Base-by-base conservation (phyloP, 1,140 invertebrate genomes). In the Drosophila equinoxialis region DNA sequence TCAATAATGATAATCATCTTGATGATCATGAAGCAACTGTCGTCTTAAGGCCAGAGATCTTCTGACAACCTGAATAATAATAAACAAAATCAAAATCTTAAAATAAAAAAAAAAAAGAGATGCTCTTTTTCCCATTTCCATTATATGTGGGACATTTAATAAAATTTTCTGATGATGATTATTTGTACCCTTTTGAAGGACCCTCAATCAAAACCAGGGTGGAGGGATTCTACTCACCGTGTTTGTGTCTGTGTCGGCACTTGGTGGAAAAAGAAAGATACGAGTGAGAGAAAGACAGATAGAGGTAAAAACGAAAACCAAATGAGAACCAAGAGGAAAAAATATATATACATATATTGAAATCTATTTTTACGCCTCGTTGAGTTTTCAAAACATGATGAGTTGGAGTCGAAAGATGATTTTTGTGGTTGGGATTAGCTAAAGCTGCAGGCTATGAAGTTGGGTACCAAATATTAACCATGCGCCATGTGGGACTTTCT, bases 1-100 rank as follows among this genome's bases (percentile, higher is more conserved):
- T 90, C 85, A 90, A 90, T 90, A 90, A 90, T 74, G 86, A 90
- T 90, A 79, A 90, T 90, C 85, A 90, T 90, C 82, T 73, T 81
- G 51, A 71, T 74, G 65, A 73, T 82, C 65, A 82, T 74, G 65
- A 78, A 78, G 76, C 76, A 65, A 76, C 74, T 79, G 60, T 74
- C 79, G 75, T 83, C 80, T 82, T 83, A 82, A 87, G 57, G 33
- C 84, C 45, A 51, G 45, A 87, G 84, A 76, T 79, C 83, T 76
- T 71, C 74, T 68, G 59, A 60, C 45, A 51, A 51, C 61, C 61
- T 48, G 30, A 45, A 41, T 13, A 60, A 59, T 60, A 33, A 13
- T 20, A 33, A 17, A 11, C 33, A 20, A 20, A 37, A 6, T 39
- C 61, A 42, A 26, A 26, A 63, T 30, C 41, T 7, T 1, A 39